Base-by-base conservation (phyloP, 2,888 invertebrate genomes). In the Apocheima hispidaria region DNA sequence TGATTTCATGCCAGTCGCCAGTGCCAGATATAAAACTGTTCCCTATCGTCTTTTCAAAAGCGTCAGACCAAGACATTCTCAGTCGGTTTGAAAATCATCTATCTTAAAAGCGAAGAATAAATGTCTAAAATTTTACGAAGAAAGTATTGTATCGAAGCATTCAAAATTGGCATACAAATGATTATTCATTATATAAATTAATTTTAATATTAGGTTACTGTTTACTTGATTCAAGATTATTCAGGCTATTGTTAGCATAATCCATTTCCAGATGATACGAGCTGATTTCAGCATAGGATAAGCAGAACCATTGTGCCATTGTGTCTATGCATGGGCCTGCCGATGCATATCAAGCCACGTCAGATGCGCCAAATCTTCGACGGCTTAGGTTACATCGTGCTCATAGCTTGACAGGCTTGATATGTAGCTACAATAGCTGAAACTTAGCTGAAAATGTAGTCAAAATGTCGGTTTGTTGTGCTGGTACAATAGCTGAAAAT, bases 311-410 rank as follows among this genome's bases (percentile, higher is more conserved):
- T 70, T 70, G 68, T 67, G 50, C 55, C 49, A 43, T 49, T 52
- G 63, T 51, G 21, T 48, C 49, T 56, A 63, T 67, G 62, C 65
- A 70, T 66, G 43, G 36, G 40, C 60, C 44, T 60, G 62, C 52
- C 66, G 62, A 62, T 59, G 65, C 64, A 65, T 66, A 68, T 64
- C 66, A 62, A 41, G 52, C 43, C 58, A 26, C 63, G 63, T 65
- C 63, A 63, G 63, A 64, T 61, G 48, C 58, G 68, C 68, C 58
- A 66, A 63, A 66, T 70, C 68, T 68, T 63, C 43, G 56, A 52
- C 36, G 55, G 70, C 57, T 68, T 68, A 66, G 64, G 63, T 60
- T 64, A 66, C 12, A 69, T 70, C 67, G 68, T 68, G 23, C 20
- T 51, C 20, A 20, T n/a, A 64, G 63, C 63, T 65, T 58, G 69